Conservation (phyloP, 2,888 invertebrate species). For the Macaria notata region DNA sequence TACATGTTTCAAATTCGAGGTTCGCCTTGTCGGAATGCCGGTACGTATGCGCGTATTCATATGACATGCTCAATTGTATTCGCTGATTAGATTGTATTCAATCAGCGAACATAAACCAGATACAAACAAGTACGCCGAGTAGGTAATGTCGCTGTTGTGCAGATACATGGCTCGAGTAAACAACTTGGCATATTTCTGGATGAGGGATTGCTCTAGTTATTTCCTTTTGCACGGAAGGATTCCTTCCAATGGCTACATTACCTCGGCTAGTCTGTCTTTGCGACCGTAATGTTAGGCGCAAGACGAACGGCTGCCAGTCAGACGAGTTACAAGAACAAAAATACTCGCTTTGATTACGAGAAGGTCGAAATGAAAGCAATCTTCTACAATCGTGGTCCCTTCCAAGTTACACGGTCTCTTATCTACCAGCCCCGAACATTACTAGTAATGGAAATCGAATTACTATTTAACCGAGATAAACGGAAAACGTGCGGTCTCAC, state of each 20-base stretch:
- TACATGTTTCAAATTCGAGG: too few relatives aligned
- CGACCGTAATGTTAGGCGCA: slow-evolving; percentile 50
- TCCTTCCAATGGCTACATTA: slow-evolving; percentile 39
- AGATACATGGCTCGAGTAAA: slow-evolving; percentile 12
- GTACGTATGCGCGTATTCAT: not conserved
- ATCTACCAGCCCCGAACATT: slow-evolving; percentile 63
- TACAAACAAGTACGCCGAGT: not conserved
- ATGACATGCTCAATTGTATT: slow-evolving; percentile 4
- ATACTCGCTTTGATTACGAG: slow-evolving; percentile 53
- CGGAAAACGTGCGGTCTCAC: slow-evolving; percentile 53
- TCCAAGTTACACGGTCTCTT: slow-evolving; percentile 53
- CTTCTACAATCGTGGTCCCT: slow-evolving; percentile 59
- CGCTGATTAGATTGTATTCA: slow-evolving; percentile 14
- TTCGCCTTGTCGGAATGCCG: too few relatives aligned
- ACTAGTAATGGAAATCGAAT: slow-evolving; percentile 71
- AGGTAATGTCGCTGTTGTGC: too few relatives aligned
- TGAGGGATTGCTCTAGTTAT: slow-evolving; percentile 16
- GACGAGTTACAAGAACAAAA: slow-evolving; percentile 47
- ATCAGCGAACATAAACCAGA: slow-evolving; percentile 10
- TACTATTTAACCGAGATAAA: slow-evolving; percentile 68
- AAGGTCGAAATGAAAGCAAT: slow-evolving; percentile 56
- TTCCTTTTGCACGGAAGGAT: slow-evolving; percentile 16
- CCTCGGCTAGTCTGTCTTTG: slow-evolving; percentile 40
- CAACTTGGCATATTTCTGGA: slow-evolving; percentile 15
- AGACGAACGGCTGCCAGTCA: slow-evolving; percentile 37